phyloP scores from a whole-genome alignment of 1,140 invertebrate species.

The Saccostrea echinata region DNA sequence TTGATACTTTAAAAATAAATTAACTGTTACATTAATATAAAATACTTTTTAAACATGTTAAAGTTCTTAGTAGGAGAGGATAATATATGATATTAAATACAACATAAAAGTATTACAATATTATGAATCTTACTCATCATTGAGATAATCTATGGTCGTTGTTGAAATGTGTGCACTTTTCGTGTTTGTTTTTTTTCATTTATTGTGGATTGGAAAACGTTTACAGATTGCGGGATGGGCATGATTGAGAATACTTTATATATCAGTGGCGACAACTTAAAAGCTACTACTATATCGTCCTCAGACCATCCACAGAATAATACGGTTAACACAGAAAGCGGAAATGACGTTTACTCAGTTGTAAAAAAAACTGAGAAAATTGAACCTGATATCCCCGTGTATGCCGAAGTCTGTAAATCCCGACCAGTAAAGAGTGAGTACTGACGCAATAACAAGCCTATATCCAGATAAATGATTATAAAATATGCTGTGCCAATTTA shows the following conservation, averaged over 20 bases:
- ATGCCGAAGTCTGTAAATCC: neutral
- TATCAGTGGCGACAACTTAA: neutral
- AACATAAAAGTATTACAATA: no score
- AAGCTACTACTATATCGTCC: neutral
- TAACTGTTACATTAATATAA: no score
- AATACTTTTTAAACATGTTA: no score
- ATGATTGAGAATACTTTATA: neutral
- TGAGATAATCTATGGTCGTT: no score
- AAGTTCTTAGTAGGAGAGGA: no score
- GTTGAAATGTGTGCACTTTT: no score
- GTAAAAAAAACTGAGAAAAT: neutral
- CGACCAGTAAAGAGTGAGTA: neutral
- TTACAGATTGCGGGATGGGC: neutral
- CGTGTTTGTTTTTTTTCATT: no score
- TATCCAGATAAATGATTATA: neutral
- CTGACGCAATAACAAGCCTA: neutral
- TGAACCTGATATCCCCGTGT: neutral
- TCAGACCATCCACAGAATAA: neutral
- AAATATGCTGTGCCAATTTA: no score
- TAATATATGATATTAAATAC: no score
- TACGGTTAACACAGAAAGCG: neutral
- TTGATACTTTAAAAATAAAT: no score
- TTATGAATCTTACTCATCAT: no score
- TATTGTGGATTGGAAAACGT: no score
- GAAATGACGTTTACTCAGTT: neutral